phyloP scores from a whole-genome alignment of 2,888 invertebrate species.

The Napeogenes sylphis region DNA sequence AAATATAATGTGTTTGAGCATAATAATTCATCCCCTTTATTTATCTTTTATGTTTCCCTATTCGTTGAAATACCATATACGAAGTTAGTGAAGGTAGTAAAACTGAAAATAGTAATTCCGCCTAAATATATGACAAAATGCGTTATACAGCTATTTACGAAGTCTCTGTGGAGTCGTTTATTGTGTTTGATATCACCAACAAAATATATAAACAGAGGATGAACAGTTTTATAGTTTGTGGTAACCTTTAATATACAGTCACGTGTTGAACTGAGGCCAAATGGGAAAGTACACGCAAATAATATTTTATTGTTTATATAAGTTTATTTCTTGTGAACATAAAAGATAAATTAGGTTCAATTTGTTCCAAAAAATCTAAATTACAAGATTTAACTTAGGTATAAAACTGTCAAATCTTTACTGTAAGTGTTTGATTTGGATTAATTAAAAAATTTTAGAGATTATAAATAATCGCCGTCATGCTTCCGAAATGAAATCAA shows the following conservation, averaged over 20 bases:
- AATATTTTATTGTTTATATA: background rate
- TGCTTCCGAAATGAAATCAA: constrained; percentile 46
- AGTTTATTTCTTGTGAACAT: background rate
- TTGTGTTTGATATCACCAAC: constrained; percentile 35
- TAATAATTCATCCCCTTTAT: constrained; percentile 12
- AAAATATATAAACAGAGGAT: constrained; percentile 35
- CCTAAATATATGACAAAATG: constrained; percentile 41
- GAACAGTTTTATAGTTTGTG: constrained; percentile 16
- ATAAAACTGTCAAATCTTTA: no score
- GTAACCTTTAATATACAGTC: constrained; percentile 14
- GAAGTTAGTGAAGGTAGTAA: constrained; percentile 28
- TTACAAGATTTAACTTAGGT: no score
- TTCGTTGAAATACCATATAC: constrained; percentile 31
- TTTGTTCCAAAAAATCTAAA: no score
- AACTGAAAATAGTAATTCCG: constrained; percentile 40
- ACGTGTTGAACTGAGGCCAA: constrained; percentile 12
- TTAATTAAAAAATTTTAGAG: constrained; percentile 28
- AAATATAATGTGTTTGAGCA: background rate
- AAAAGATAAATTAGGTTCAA: no score
- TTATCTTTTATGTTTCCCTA: constrained; percentile 23
- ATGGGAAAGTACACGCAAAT: constrained; percentile 8
- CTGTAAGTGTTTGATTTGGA: constrained; percentile 15
- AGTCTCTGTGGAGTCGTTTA: constrained; percentile 35
- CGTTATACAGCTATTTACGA: constrained; percentile 39
- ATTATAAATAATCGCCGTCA: constrained; percentile 50